Evolutionary conservation across 1,140 invertebrate genomes (phyloP).

Genomic region (Euborellia annulipes): DNA sequence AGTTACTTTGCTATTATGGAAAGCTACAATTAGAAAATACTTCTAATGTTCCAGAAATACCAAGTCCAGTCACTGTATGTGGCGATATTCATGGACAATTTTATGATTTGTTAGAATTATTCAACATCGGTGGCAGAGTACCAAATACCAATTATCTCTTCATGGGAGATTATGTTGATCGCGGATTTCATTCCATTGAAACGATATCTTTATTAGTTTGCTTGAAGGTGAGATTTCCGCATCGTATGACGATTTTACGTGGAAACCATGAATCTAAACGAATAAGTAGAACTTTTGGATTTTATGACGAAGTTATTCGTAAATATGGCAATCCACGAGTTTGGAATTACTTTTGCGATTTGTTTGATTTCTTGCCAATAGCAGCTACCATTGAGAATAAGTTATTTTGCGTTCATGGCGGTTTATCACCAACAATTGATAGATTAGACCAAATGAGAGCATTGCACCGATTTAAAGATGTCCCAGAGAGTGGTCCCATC

Average conservation of each 20-base stretch:
- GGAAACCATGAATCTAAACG: constrained; percentile 99
- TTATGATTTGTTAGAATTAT: constrained; percentile 99
- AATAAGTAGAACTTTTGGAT: constrained; percentile 99
- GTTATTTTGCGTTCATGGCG: constrained; percentile 99
- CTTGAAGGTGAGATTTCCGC: constrained; percentile 92
- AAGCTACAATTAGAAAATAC: constrained; percentile 98
- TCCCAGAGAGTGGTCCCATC: constrained; percentile 95
- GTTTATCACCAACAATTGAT: constrained; percentile 96
- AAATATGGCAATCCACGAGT: constrained; percentile 99
- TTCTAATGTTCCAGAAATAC: constrained; percentile 99
- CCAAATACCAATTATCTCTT: constrained; percentile 99
- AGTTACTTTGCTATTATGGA: constrained; percentile 99
- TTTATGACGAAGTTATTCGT: constrained; percentile 97
- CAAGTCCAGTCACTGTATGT: constrained; percentile 98
- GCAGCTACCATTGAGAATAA: constrained; percentile 95
- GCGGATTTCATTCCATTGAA: constrained; percentile 99
- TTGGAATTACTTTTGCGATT: constrained; percentile 99
- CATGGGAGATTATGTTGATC: constrained; percentile 99
- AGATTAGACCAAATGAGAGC: constrained; percentile 98
- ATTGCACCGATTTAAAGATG: constrained; percentile 96
- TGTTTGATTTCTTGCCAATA: constrained; percentile 97
- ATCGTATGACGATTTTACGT: constrained; percentile 97
- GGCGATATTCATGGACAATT: constrained; percentile 99
- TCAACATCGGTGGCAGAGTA: constrained; percentile 96
- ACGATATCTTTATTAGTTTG: constrained; percentile 96